A percentile compares a stretch with the other conserved stretches of the same genome.
phyloP scores from a whole-genome alignment of 1,140 invertebrate genomes.

The Drosophila virilis region DNA sequence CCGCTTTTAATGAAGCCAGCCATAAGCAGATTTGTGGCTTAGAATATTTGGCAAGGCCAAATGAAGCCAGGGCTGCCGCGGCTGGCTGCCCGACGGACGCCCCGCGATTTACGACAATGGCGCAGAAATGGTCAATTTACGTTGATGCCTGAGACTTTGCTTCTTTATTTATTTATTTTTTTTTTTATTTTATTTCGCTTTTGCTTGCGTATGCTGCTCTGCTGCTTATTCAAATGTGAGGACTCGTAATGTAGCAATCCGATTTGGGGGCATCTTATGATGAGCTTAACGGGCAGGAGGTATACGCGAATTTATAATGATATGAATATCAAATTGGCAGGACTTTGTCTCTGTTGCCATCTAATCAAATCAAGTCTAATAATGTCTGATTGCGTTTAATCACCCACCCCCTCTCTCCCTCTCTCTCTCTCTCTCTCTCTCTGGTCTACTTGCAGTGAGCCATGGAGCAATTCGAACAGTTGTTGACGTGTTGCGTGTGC shows the following conservation, averaged over 20 bases:
- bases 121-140: slow-evolving; percentile 73
- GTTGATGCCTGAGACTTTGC: slow-evolving; percentile 26
- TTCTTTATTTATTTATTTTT: slow-evolving; percentile 7
- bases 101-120: slow-evolving; percentile 70
- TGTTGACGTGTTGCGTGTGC: slow-evolving; percentile 99
- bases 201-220: slow-evolving; percentile 26
- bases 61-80: slow-evolving; percentile 40
- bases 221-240: slow-evolving; percentile 67
- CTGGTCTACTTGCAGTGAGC: slow-evolving; percentile 75
- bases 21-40: slow-evolving; percentile 82
- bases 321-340: slow-evolving; percentile 83
- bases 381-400: slow-evolving; percentile 51
- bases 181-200: slow-evolving; percentile 34
- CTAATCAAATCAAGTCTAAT: slow-evolving; percentile 78
- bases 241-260: slow-evolving; percentile 59
- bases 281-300: slow-evolving; percentile 56
- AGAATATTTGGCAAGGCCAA: slow-evolving; percentile 75
- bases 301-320: slow-evolving; percentile 75
- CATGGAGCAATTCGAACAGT: slow-evolving; percentile 98
- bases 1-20: slow-evolving; percentile 77
- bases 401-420: neutral
- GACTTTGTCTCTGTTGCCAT: slow-evolving; percentile 51
- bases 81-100: neutral
- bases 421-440: slow-evolving; percentile 12
- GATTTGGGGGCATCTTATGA: slow-evolving; percentile 70